Evolutionary conservation across 2,797 vertebrate genomes (phyloP).

Genomic region (Buceros bicornis): DNA sequence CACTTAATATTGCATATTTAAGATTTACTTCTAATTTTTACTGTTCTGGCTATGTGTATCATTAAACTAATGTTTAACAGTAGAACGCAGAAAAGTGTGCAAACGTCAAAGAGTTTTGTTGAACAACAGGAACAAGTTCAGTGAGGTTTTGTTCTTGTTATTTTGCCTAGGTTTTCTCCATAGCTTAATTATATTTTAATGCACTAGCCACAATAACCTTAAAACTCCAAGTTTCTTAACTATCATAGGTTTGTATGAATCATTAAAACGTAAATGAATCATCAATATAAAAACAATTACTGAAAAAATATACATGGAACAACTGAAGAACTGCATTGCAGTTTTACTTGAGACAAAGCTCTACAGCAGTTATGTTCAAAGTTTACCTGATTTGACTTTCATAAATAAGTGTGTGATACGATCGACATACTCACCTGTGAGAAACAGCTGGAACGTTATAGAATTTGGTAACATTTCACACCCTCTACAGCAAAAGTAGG

Average conservation of each 20-base stretch:
- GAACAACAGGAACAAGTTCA: background rate
- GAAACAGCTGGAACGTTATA: background rate
- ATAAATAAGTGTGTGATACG: background rate
- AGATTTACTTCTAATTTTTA: background rate
- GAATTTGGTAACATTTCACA: background rate
- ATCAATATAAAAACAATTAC: background rate
- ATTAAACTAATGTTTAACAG: background rate
- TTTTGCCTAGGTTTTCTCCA: background rate
- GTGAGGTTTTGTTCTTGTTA: background rate
- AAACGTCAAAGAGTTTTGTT: background rate
- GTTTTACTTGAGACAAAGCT: background rate
- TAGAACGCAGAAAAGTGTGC: background rate
- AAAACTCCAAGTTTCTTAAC: background rate
- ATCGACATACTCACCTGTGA: background rate
- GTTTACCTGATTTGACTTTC: background rate
- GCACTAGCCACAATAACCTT: background rate
- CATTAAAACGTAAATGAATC: background rate
- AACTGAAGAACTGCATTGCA: slow-evolving; percentile 7
- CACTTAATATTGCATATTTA: background rate
- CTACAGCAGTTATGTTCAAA: background rate
- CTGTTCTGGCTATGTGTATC: background rate
- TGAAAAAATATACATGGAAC: background rate
- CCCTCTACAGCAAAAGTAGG: background rate
- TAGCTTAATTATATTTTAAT: background rate
- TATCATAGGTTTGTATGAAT: background rate